Evolutionary conservation across 2,797 vertebrate genomes (phyloP), one percentile per base, ranked within the genome.

Genomic region (Cirrhinus molitorella): DNA sequence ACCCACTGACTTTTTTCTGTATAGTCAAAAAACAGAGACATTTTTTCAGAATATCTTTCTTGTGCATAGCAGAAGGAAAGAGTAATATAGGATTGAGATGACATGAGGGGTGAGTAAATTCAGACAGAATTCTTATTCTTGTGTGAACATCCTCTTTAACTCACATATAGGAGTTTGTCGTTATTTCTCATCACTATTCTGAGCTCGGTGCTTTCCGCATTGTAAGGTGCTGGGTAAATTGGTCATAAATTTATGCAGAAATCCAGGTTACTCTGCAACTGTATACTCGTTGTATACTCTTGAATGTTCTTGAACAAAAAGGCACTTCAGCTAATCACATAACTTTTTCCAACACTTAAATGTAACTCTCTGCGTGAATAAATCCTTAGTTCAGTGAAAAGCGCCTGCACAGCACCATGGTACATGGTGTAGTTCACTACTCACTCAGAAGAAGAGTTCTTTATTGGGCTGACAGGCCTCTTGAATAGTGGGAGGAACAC

Each of bases 391-490:
- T 57, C 68, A 67, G 37, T 59, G 7, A 72, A 57, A 71, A 61
- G 53, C 2, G 2, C 9, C 16, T 77, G 61, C 21, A 57, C 19
- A 53, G 10, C 43, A 75, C 34, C 57, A 40, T 63, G 23, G 9
- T 75, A 12, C 31, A 71, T 81, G 4, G 13, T 68, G 12, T 47
- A 72, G 47, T 79, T 76, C 81, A 47, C 40, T 78, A 43, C 23
- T 81, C 31, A 85, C 31, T 45, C 61, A 76, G 68, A 57, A 55
- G 34, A 73, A 23, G 66, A 53, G 45, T 55, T 81, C 55, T 78
- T 85, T 70, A 85, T 83, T 83, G 59, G 59, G 43, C 47, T 82
- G 84, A 83, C 83, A 80, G 65, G 53, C 43, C 51, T 85, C 71
- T 43, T 75, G 57, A 83, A 85, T 55, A 83, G 45, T 49, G 34